Evolutionary conservation across 2,797 vertebrate species (phyloP).

Genomic region (Gymnopithys bicolor): DNA sequence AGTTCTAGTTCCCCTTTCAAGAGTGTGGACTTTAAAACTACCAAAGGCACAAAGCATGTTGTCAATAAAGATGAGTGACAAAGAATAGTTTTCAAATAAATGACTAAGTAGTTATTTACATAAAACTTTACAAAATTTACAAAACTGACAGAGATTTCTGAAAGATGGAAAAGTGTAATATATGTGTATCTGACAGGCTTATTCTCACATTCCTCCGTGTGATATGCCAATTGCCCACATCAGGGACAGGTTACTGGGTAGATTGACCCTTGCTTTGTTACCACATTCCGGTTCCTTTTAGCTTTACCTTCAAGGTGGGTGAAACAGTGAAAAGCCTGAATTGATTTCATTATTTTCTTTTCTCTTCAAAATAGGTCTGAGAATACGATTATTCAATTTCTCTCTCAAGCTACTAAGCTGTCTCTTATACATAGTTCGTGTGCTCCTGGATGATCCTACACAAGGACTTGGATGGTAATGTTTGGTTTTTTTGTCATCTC

Average conservation of each 20-base stretch:
- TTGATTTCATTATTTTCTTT: constrained; percentile 12
- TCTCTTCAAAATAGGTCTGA: constrained; percentile 78
- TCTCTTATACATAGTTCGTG: constrained; percentile 84
- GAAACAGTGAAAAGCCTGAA: not conserved
- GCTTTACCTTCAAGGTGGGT: not conserved
- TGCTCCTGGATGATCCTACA: constrained; percentile 79
- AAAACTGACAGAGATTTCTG: not conserved
- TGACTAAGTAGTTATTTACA: not conserved
- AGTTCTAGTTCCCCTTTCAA: not conserved
- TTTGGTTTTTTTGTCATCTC: not conserved
- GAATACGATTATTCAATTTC: constrained; percentile 86
- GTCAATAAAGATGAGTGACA: not conserved
- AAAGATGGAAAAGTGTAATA: not conserved
- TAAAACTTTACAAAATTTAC: not conserved
- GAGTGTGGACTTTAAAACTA: not conserved
- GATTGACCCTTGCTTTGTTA: not conserved
- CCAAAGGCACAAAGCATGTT: not conserved
- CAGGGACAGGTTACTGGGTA: not conserved
- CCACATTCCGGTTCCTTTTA: not conserved
- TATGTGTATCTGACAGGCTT: not conserved
- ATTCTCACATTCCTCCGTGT: not conserved
- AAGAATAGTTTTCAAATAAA: not conserved
- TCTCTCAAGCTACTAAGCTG: constrained; percentile 87
- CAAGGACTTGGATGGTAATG: constrained; percentile 80
- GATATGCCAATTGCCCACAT: accelerated